Evolutionary conservation across 2,113 vertebrate species (phyloP), one percentile per base, ranked within the genome.

Genomic region (Peromyscus californicus): DNA sequence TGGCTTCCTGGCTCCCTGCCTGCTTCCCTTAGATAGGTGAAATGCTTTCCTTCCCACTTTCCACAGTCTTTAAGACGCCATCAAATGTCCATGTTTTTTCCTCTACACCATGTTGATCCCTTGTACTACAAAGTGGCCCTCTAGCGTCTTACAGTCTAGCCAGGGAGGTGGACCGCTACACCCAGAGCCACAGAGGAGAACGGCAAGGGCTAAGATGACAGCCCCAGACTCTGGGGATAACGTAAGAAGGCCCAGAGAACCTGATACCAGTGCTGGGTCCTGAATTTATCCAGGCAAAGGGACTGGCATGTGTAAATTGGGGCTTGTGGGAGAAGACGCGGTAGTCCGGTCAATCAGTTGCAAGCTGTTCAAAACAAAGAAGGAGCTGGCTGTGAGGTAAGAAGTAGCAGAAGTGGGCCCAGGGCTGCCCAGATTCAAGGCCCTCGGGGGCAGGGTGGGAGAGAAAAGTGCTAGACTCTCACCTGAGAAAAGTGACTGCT

Each of bases 171-270:
- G 59, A 36, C 1, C 24, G 86, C 59, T 89, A 26, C 70, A 48
- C 42, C 59, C 39, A 86, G 21, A 82, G 21, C 1, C 26, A 8
- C 2, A 61, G 76, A 88, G 48, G 29, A 83, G 80, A 90, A 22
- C 33, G 84, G n/a, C n/a, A 74, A 72, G 31, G 75, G 57, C 8
- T 42, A 75, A 21, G 33, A 7, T 80, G 72, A 54, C 75, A 78
- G 36, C 15, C 65, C 75, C 26, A 89, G 69, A 36, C 61, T 94
- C 69, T 92, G 82, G 75, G 84, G 70, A 61, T 42, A 72, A 48
- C 74, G 83, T 83, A 59, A 96, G 83, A 91, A 79, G 29, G 79
- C 31, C 39, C 67, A 91, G 72, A 89, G 88, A 93, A 91, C 67
- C 15, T 48, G 67, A 93, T 88, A 45, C n/a, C 57, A 36, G 59